Evolutionary conservation across 2,113 vertebrate species (phyloP).

Genomic region (Pollimyrus isidori): DNA sequence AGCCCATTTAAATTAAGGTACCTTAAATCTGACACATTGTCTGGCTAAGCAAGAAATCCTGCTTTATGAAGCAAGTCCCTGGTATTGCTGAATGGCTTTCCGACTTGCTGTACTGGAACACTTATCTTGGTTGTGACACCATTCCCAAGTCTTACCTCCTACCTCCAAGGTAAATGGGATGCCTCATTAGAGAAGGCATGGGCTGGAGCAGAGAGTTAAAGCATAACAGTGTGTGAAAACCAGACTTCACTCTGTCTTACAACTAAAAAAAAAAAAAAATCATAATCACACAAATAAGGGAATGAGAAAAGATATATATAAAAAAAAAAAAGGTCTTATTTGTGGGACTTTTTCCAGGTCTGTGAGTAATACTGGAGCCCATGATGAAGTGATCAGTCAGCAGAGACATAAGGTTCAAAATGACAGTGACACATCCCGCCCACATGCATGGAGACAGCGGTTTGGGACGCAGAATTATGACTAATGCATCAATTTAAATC

Average conservation of each 20-base stretch:
- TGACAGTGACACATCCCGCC: neutral
- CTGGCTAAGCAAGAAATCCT: too few relatives aligned
- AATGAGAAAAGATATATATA: too few relatives aligned
- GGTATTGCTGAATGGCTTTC: too few relatives aligned
- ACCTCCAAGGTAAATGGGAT: too few relatives aligned
- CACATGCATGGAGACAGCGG: neutral
- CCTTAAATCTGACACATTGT: too few relatives aligned
- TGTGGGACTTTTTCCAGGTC: neutral
- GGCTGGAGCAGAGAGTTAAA: neutral
- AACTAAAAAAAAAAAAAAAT: neutral
- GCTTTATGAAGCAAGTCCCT: too few relatives aligned
- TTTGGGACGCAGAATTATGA: neutral
- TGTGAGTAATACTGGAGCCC: neutral
- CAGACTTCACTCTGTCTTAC: neutral
- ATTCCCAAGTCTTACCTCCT: too few relatives aligned
- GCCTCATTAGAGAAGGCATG: neutral
- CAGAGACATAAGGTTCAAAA: neutral
- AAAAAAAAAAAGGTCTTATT: neutral
- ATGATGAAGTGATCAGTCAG: neutral
- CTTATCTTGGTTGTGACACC: too few relatives aligned
- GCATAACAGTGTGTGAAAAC: neutral
- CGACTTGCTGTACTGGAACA: too few relatives aligned
- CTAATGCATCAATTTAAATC: constrained; percentile 4
- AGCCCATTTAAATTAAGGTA: too few relatives aligned
- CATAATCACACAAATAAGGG: neutral